phyloP scores from a whole-genome alignment of 2,888 invertebrate genomes.

The Drosophila prostipennis region DNA sequence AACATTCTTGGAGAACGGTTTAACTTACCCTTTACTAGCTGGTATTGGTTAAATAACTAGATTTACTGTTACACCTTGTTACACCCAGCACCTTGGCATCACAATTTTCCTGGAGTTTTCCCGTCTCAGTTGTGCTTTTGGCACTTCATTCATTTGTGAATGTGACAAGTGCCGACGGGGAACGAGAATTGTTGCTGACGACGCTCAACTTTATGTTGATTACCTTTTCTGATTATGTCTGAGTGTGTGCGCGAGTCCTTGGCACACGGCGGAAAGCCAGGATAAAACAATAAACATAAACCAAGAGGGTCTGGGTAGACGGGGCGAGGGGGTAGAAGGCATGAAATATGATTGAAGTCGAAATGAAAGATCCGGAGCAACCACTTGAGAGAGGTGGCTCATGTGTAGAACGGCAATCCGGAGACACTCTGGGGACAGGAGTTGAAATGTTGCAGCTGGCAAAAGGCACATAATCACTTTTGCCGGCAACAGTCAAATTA shows the following conservation, averaged over 20 bases:
- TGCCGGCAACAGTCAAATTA: constrained; percentile 64
- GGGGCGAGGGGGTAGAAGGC: constrained; percentile 7
- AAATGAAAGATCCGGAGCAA: constrained; percentile 59
- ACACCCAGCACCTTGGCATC: constrained; percentile 32
- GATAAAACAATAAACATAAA: constrained; percentile 79
- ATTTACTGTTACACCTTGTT: constrained; percentile 7
- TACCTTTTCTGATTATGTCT: constrained; percentile 81
- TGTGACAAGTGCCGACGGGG: constrained; percentile 63
- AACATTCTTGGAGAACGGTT: too few relatives aligned
- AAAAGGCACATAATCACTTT: constrained; percentile 74
- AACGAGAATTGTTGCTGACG: constrained; percentile 68
- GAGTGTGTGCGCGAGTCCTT: constrained; percentile 51
- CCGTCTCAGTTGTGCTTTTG: constrained; percentile 75
- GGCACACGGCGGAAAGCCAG: constrained; percentile 72
- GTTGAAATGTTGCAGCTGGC: constrained; percentile 50
- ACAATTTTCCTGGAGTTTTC: constrained; percentile 32
- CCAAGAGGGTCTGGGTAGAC: constrained; percentile 52
- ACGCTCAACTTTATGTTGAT: constrained; percentile 79
- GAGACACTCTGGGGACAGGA: constrained; percentile 49
- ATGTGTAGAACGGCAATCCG: constrained; percentile 58
- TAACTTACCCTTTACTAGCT: too few relatives aligned
- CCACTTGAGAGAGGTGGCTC: constrained; percentile 55
- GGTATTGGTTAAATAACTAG: constrained; percentile 1
- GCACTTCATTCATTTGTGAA: constrained; percentile 78
- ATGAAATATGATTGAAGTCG: constrained; percentile 79